Percentiles rank a stretch among this genome's conserved stretches.
Conservation (phyloP, 2,113 vertebrate genomes). For the Gambusia holbrooki region DNA sequence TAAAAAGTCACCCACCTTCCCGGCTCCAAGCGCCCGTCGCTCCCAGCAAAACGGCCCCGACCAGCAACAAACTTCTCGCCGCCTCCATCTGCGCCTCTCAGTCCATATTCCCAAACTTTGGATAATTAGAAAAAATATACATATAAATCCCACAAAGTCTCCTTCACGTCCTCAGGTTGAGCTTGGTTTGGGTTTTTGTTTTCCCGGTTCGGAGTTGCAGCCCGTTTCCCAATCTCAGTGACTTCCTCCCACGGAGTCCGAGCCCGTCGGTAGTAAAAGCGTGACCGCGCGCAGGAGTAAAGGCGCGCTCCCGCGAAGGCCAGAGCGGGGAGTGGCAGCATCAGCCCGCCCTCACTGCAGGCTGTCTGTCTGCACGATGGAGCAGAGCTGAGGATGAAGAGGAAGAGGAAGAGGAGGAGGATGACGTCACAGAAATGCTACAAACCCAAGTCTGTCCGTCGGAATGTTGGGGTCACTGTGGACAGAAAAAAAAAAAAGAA, state of each 20-base stretch:
- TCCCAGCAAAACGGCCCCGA: constrained; percentile 76
- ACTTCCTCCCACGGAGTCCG: constrained; percentile 70
- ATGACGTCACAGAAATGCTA: too few relatives aligned
- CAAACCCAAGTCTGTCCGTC: too few relatives aligned
- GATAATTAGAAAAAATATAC: too few relatives aligned
- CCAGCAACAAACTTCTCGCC: constrained; percentile 78
- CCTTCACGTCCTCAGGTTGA: background rate
- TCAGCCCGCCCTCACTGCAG: constrained; percentile 46
- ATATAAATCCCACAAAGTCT: background rate
- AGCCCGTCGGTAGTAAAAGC: constrained; percentile 58
- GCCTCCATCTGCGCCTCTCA: constrained; percentile 78
- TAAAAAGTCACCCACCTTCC: constrained; percentile 80
- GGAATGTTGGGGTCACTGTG: too few relatives aligned
- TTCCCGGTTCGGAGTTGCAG: constrained; percentile 19
- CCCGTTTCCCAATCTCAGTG: constrained; percentile 51
- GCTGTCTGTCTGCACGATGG: too few relatives aligned
- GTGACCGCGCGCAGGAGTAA: constrained; percentile 52
- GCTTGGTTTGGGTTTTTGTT: background rate
- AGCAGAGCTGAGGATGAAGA: too few relatives aligned
- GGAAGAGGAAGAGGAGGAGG: too few relatives aligned
- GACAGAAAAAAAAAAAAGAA: too few relatives aligned
- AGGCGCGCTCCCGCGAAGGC: constrained; percentile 73
- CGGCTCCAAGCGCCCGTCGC: constrained; percentile 68
- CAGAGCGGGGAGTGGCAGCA: constrained; percentile 73
- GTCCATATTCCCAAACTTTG: constrained; percentile 61